Evolutionary conservation across 37 sponge, comb jelly and placozoan genomes (phyloP), one percentile per base, ranked within the genome.

Genomic region (Amphimedon queenslandica): DNA sequence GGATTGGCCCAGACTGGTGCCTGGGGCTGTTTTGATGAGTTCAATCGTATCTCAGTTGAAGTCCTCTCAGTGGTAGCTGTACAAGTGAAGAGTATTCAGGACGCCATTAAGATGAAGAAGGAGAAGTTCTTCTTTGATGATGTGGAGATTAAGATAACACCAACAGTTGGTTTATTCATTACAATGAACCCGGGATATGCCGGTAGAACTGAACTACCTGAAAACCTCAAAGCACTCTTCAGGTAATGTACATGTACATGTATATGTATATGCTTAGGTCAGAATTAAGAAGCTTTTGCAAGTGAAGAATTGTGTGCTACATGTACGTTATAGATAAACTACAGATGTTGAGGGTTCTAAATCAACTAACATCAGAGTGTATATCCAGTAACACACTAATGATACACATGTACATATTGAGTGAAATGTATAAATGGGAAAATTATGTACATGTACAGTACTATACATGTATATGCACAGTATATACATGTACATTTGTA

Each of bases 111-210:
- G 21, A 92, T 88, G 70, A 92, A 92, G 80, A 90, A 94, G 85
- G 41, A 84, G 42, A 58, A 77, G 37, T 97, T 97, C 57, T 40
- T 88, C 71, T 97, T 97, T 74, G 88, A 91, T 38, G 95, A 93
- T 3, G 77, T 60, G 34, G 94, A 94, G 74, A 97, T 97, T 55
- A 72, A 57, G 38, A 57, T 97, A 57, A 83, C 81, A 5, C 87
- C 87, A 40, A 94, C 95, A 20, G 99, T 97, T 16, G 99, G 99
- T 0, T 80, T 97, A 37, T 97, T 97, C 78, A 97, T 97, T 69
- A 97, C 99, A 28, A 97, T 97, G 99, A 97, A 97, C 69, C 99
- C 99, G 38, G 99, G 99, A 60, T 97, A 97, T 80, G 99, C 99
- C 38, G 99, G 99, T 13, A 63, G 99, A 4, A 97, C 99, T 36